Evolutionary conservation across 1,140 invertebrate genomes (phyloP), one percentile per base, ranked within the genome.

Genomic region (Medauroidea extradentata): DNA sequence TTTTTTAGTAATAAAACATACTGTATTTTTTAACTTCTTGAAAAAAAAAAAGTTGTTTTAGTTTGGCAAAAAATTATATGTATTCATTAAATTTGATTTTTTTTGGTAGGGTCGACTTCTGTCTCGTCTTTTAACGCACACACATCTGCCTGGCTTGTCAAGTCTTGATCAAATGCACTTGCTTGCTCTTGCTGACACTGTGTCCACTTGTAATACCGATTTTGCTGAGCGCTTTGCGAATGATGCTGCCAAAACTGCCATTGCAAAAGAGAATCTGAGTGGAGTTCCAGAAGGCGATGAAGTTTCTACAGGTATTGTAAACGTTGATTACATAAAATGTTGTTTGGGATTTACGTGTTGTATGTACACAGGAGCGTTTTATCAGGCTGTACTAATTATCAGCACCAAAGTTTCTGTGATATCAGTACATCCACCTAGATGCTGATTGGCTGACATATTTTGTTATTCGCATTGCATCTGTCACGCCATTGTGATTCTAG

Each of bases 101-200:
- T 24, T 55, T 43, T 24, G n/a, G n/a, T 67, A 75, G 79, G 83
- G 85, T 53, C 78, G 88, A 51, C 77, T 92, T 0, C 75, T 98
- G 8, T 94, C 93, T 0, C 84, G 93, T 2, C 80, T 98, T 18
- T 78, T 99, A 11, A 98, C 96, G 0, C 95, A 98, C 73, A 96
- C 93, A 1, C 96, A 98, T 75, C 78, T 99, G 18, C 97, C 97
- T 1, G 96, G 96, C 0, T 78, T 99, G 3, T 97, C 94, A 2
- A 96, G 93, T 70, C 82, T 99, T 21, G 98, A 99, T 77, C 98
- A 99, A 75, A 99, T 99, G 96, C 97, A 99, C 78, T 78, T 99
- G 24, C 75, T 99, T 8, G 97, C 97, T 4, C 73, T 99, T 19
- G 96, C 96, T 21, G 97, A 99, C 68, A 99, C 98, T 0, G 94